Evolutionary conservation across 2,888 invertebrate genomes (phyloP), one percentile per base, ranked within the genome.

Genomic region (Epistrophe grossulariae): DNA sequence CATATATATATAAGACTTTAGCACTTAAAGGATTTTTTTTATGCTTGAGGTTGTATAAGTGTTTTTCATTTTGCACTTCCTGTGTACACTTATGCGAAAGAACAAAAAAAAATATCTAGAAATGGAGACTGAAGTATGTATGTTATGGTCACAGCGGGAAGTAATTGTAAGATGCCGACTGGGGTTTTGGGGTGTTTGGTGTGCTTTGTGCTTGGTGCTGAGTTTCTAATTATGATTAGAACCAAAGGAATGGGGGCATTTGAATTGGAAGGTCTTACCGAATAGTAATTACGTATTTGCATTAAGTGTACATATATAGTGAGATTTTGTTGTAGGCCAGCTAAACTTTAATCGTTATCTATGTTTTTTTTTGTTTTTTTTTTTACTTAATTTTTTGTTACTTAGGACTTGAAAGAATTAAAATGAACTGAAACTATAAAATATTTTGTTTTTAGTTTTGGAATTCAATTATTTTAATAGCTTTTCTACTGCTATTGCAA

Each of bases 181-280:
- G 0, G 55, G 64, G 64, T 57, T 24, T 45, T 55, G 40, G 59
- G 17, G 7, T 38, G 59, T 59, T 59, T 35, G 59, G 59, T 59
- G 59, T 59, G 35, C 11, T 17, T 66, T 17, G 45, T 76, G 71
- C 43, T 66, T 52, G 73, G 81, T 73, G 80, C 81, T 84, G 82
- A 70, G 85, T 85, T 85, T 85, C 84, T 85, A 85, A 85, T 85
- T 85, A 78, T 85, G 81, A 85, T 77, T 81, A 76, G 73, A 81
- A 78, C 55, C 43, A 38, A 64, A 13, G 60, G 66, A 43, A 24
- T 59, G 73, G 48, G 45, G 11, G 11, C 40, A 55, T 66, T 10
- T 28, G 40, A 48, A 19, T 50, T 64, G 55, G 57, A 31, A 35
- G 70, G 11, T 45, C 28, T 64, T 66, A 38, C 62, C 38, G 70